Conservation (phyloP, 2,888 invertebrate genomes). For the Mongoloraphidia duomilia region DNA sequence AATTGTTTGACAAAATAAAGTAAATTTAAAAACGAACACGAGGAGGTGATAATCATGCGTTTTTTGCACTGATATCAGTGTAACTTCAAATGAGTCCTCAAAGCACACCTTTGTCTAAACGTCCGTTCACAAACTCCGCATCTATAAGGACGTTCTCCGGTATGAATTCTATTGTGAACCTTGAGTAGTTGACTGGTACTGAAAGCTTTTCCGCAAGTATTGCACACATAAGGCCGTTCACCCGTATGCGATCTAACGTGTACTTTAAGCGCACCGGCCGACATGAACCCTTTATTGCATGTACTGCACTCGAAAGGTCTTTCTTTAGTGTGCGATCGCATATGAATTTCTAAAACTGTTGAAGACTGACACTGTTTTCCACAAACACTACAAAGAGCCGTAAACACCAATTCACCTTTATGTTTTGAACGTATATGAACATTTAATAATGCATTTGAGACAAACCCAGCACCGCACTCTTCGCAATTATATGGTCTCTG, state of each 20-base stretch:
- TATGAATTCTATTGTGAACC: neutral
- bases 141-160: neutral
- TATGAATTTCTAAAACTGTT: neutral
- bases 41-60: too few relatives aligned
- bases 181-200: neutral
- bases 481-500: neutral
- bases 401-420: neutral
- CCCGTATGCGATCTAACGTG: neutral
- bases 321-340: neutral
- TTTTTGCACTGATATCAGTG: neutral
- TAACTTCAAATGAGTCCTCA: neutral
- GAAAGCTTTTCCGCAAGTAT: neutral
- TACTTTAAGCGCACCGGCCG: neutral
- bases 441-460: neutral
- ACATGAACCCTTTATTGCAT: neutral
- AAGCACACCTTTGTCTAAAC: neutral
- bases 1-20: too few relatives aligned
- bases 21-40: too few relatives aligned
- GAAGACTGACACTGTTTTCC: neutral
- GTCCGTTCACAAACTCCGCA: neutral
- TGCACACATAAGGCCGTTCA: neutral
- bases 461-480: neutral
- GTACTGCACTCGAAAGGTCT: neutral
- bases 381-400: neutral
- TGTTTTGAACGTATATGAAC: neutral